A percentile compares a stretch with the other conserved stretches of the same genome.
These are phyloP conservation scores for Plodia interpunctella DNA, from an alignment of 1,140 invertebrate genomes.

Conservation along the genomic window DNA sequence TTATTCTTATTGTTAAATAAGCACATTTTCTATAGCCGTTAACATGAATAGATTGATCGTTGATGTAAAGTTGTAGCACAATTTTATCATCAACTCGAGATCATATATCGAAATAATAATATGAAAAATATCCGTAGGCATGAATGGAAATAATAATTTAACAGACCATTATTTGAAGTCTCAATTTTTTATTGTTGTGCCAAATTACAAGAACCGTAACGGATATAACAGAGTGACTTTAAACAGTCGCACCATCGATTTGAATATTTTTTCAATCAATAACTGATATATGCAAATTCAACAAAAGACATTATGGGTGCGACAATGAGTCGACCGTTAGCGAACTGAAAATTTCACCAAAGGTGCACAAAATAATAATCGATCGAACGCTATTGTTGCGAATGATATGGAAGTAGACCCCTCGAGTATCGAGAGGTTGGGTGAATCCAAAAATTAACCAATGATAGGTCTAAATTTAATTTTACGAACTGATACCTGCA, in stretches of 20 bases:
- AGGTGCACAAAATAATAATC: slow-evolving; percentile 72
- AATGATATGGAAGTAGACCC: slow-evolving; percentile 57
- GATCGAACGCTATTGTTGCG: slow-evolving; percentile 64
- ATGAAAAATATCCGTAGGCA: no score
- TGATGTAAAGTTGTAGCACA: no score
- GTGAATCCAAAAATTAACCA: slow-evolving; percentile 73
- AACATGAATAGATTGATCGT: no score
- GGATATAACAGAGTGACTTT: slow-evolving; percentile 56
- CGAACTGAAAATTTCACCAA: slow-evolving; percentile 69
- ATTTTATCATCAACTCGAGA: no score
- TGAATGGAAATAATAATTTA: not conserved
- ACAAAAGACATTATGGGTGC: slow-evolving; percentile 57
- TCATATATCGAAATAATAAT: no score
- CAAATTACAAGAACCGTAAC: slow-evolving; percentile 63
- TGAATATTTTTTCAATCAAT: slow-evolving; percentile 76
- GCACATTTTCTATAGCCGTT: no score
- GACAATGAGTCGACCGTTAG: slow-evolving; percentile 70
- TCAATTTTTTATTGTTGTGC: slow-evolving; percentile 51
- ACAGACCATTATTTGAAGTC: slow-evolving; percentile 43
- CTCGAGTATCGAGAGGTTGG: slow-evolving; percentile 57
- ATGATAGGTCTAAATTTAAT: slow-evolving; percentile 73
- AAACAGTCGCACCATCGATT: slow-evolving; percentile 43
- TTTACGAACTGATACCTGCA: slow-evolving; percentile 73
- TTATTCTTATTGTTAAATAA: no score
- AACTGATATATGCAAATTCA: slow-evolving; percentile 72